A percentile compares a stretch with the other conserved stretches of the same genome.
Evolutionary conservation across 2,113 vertebrate species (phyloP).

Genomic region (Brachypodius melanocephalos): DNA sequence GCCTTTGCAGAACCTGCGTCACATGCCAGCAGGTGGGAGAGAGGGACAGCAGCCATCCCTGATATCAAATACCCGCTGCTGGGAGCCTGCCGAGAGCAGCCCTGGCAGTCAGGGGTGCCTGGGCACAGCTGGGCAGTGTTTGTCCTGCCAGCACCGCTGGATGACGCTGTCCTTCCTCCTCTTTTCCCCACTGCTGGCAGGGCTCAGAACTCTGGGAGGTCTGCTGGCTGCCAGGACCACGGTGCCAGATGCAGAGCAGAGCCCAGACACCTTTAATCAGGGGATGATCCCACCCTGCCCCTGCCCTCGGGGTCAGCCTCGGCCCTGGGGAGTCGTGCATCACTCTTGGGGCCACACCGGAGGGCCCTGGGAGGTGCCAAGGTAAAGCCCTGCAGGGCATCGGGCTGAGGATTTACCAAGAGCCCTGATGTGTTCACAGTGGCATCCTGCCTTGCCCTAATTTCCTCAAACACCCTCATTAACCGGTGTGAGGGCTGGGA

Average conservation of each 20-base stretch:
- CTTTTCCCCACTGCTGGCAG: rapidly evolving
- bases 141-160: background rate
- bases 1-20: background rate
- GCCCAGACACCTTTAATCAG: background rate
- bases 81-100: background rate
- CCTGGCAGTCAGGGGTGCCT: background rate
- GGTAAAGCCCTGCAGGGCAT: background rate
- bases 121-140: background rate
- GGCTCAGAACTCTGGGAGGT: rapidly evolving
- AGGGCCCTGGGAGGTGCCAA: background rate
- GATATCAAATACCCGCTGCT: background rate
- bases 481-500: background rate
- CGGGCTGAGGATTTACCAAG: rapidly evolving
- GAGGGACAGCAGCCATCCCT: background rate
- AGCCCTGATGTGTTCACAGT: background rate
- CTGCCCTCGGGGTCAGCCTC: background rate
- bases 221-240: rapidly evolving
- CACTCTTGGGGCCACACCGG: rapidly evolving
- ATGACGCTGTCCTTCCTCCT: background rate
- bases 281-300: background rate
- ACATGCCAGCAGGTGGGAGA: background rate
- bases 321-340: rapidly evolving
- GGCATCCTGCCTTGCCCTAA: background rate
- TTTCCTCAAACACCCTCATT: background rate
- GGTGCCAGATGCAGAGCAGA: background rate